These are phyloP conservation scores for Phengaris alcon DNA, from an alignment of 2,888 invertebrate species.

Conservation along the genomic window DNA sequence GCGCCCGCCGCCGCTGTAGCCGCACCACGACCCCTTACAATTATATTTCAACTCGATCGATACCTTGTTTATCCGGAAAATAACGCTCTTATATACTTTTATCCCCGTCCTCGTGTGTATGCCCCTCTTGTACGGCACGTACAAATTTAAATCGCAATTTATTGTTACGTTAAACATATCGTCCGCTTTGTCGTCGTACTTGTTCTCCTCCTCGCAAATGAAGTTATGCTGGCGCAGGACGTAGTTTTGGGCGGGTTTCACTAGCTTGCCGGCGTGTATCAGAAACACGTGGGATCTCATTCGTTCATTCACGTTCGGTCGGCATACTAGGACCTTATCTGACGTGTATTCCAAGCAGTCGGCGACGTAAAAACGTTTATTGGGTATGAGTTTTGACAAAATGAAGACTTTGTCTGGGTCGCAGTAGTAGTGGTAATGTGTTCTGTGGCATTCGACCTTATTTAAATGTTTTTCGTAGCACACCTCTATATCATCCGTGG, in stretches of 20 bases:
- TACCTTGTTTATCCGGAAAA: conserved; percentile 54
- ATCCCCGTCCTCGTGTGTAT: conserved; percentile 50
- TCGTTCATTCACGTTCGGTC: conserved; percentile 32
- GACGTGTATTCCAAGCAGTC: conserved; percentile 62
- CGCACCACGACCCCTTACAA: conserved; percentile 60
- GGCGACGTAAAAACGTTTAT: conserved; percentile 59
- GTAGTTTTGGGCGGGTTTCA: conserved; percentile 54
- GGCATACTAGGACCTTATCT: conserved; percentile 61
- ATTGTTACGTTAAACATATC: conserved; percentile 37
- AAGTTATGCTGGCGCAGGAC: conserved; percentile 66
- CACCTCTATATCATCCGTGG: too few relatives aligned
- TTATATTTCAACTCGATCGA: conserved; percentile 50
- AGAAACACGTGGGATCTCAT: conserved; percentile 44
- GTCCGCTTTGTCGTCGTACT: conserved; percentile 33
- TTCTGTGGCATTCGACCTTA: conserved; percentile 40
- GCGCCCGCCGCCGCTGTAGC: conserved; percentile 49
- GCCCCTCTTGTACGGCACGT: conserved; percentile 52
- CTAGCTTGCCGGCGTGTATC: conserved; percentile 57
- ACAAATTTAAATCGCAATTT: conserved; percentile 59
- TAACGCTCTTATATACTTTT: conserved; percentile 48
- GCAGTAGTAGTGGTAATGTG: conserved; percentile 56
- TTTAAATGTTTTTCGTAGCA: too few relatives aligned
- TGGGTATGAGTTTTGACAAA: conserved; percentile 51
- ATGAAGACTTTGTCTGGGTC: conserved; percentile 64
- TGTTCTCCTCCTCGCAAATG: conserved; percentile 58